These are phyloP conservation scores for Heliconius nattereri DNA, from an alignment of 1,140 invertebrate genomes.

Conservation along the genomic window DNA sequence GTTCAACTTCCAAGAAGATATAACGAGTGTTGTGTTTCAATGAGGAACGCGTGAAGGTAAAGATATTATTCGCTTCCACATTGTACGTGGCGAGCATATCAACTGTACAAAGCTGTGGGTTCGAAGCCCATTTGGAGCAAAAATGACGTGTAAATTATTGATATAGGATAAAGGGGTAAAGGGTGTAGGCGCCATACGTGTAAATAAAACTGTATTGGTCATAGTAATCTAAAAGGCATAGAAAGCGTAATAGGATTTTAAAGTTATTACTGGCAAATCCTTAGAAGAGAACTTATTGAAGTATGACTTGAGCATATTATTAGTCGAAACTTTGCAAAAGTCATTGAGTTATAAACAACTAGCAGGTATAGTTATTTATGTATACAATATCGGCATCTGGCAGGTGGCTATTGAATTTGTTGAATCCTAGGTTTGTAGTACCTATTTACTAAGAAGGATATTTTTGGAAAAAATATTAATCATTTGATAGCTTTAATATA, in stretches of 20 bases:
- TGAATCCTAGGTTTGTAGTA: not conserved
- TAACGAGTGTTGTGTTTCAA: slow-evolving; percentile 19
- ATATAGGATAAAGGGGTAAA: too few relatives aligned
- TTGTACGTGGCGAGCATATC: not conserved
- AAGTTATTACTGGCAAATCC: not conserved
- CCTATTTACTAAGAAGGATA: not conserved
- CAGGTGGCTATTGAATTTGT: not conserved
- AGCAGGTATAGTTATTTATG: not conserved
- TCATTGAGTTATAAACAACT: not conserved
- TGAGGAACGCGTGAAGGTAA: slow-evolving; percentile 21
- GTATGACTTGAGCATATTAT: not conserved
- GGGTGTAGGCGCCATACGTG: not conserved
- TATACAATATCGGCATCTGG: not conserved
- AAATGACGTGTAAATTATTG: not conserved
- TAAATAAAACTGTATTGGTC: not conserved
- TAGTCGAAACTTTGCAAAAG: not conserved
- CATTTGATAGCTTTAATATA: not conserved
- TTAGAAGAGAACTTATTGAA: not conserved
- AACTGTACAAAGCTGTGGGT: too few relatives aligned
- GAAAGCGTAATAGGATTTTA: not conserved
- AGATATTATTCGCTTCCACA: slow-evolving; percentile 8
- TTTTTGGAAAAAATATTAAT: not conserved
- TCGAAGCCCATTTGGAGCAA: not conserved
- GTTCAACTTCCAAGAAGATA: slow-evolving; percentile 12
- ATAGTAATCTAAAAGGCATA: not conserved